Evolutionary conservation across 1,140 invertebrate genomes (phyloP), one percentile per base, ranked within the genome.

Genomic region (Apolygus lucorum): DNA sequence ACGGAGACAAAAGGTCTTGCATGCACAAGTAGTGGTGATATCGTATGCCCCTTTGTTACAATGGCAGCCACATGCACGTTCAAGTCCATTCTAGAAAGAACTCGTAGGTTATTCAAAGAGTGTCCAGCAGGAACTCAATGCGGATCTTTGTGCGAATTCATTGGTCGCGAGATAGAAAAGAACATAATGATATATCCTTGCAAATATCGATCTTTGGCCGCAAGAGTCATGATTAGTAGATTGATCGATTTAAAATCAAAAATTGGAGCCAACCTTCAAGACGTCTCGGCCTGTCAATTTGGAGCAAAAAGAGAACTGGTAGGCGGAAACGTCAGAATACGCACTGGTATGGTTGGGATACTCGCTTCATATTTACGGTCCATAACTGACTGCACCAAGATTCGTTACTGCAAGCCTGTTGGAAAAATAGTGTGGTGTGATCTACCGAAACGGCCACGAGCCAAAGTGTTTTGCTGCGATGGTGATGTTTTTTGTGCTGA

Each of bases 401-500:
- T 85, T 54, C 81, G 82, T 54, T 87, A 87, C 71, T 81, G 80
- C 69, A 88, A 88, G 74, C 81, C 86, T 0, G 86, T 88, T 1
- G 83, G 81, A 63, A 82, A 82, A 29, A 80, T 88, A 2, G 78
- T 82, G 68, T 88, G 86, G 86, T 81, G 91, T 75, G 62, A 86
- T 26, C 14, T 28, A 2, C 0, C 26, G 2, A 22, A 59, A 13
- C 62, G 52, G 52, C 26, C 34, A 14, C 42, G 71, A 49, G 71
- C 63, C 14, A 25, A 59, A 22, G 70, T 74, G 2, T 42, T 52
- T 13, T 68, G 67, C 13, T 28, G 62, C 62, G 78, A 80, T 73
- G 90, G 90, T 0, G 84, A 87, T 70, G 85, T 87, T 74, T 84
- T 87, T 74, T 81, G 80, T 52, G 87, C 86, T 1, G 89, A 93